Percentiles rank a stretch among this genome's conserved stretches.
Evolutionary conservation across 2,888 invertebrate genomes (phyloP).

Genomic region (Azorinus chamasolen): DNA sequence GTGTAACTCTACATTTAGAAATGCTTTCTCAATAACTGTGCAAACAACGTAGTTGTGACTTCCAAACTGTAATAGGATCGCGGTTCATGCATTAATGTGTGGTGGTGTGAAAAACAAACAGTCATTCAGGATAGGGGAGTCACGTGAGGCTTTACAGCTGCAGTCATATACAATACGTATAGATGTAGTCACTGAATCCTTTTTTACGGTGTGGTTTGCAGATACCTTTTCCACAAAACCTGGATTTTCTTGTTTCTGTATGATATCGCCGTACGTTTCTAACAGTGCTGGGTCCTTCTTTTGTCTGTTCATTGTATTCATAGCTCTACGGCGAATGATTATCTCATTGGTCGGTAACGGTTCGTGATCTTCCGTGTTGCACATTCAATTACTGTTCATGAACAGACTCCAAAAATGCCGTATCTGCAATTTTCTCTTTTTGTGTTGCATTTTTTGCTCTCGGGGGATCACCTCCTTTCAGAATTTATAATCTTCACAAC

Average conservation of each 20-base stretch:
- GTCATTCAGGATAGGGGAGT: slow-evolving; percentile 53
- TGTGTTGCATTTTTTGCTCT: no score
- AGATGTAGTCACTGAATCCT: slow-evolving; percentile 43
- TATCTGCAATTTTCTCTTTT: no score
- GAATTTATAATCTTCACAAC: no score
- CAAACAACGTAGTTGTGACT: slow-evolving; percentile 36
- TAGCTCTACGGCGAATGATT: slow-evolving; percentile 14
- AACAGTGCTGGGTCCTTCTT: slow-evolving; percentile 15
- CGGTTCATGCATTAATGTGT: slow-evolving; percentile 42
- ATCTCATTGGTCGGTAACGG: slow-evolving; percentile 18
- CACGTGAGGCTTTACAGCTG: slow-evolving; percentile 26
- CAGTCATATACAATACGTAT: slow-evolving; percentile 61
- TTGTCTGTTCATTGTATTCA: slow-evolving; percentile 14
- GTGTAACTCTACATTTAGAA: slow-evolving; percentile 45
- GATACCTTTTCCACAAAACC: slow-evolving; percentile 8
- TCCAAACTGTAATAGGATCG: slow-evolving; percentile 49
- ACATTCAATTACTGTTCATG: no score
- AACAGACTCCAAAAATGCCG: no score
- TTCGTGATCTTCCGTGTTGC: slow-evolving; percentile 30
- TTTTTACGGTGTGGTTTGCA: slow-evolving; percentile 34
- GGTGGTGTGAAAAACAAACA: slow-evolving; percentile 43
- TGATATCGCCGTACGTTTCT: slow-evolving; percentile 22
- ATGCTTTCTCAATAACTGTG: slow-evolving; percentile 54
- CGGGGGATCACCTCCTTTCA: no score
- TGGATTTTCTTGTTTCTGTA: background rate